Base-by-base conservation (phyloP, 2,797 vertebrate species). In the Aerospiza tachiro region DNA sequence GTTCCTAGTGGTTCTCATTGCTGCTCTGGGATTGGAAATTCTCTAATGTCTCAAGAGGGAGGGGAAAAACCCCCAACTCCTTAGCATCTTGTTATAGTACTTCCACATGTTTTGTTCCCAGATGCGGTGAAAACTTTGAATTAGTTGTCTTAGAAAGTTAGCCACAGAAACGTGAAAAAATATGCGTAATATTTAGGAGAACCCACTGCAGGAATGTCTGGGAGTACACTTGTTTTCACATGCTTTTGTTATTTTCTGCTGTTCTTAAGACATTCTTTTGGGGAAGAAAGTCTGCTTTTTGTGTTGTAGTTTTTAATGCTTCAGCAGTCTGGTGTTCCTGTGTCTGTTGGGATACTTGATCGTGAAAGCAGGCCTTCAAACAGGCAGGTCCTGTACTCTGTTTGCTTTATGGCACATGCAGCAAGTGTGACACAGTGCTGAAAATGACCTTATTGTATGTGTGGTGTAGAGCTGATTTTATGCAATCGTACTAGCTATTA, bases 221-320 rank as follows among this genome's bases (percentile, higher is more conserved):
- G 3, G 12, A 89, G 6, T 55, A 31, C 5, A 3, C 25, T 93
- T 67, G 14, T 84, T 96, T 95, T 89, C 42, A 66, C 14, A 23
- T 40, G 26, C 62, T 92, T 73, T 74, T 88, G 17, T 95, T 87
- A 55, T 70, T 84, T 88, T 90, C 44, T 93, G 29, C 66, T 82
- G 35, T 84, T 86, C 58, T 78, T 87, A 47, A 79, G 33, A 49
- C 10, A 11, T 29, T 68, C 19, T 65, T 47, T 50, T 44, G 9
- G n/a, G 52, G 19, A 77, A 73, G 63, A 65, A 82, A 45, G 21
- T 28, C 26, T 77, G 21, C 2, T 31, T 74, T 82, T 92, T 82
- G 50, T 55, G 16, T 42, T 80, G 17, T 33, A n/a, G 35, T 62
- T 86, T 67, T 56, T 79, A 83, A 53, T 86, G 28, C 38, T 86